Base-by-base conservation (phyloP, 92 coral and sea anemone species). In the Porites rus region DNA sequence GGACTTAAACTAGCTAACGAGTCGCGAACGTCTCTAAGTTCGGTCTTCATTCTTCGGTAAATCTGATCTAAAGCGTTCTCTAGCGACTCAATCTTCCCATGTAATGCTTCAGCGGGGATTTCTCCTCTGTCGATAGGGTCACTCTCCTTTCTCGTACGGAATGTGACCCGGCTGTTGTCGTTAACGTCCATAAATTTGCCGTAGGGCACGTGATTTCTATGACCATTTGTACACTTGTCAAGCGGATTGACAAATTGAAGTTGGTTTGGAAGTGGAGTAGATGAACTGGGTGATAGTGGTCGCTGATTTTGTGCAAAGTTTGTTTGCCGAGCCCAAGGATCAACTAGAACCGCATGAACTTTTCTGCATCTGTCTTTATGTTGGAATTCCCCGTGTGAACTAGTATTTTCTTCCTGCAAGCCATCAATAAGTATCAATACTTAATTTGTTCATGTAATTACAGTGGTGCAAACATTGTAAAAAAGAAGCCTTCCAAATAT, bases 21-120 rank as follows among this genome's bases (percentile, higher is more conserved):
- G 80, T 94, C 98, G 38, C 90, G 87, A 54, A 95, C 92, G 72
- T 92, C 96, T 71, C 96, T 93, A 12, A 97, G 76, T 74, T 97
- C 99, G 18, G 94, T 83, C 77, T 97, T 95, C 69, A 96, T 96
- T 84, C 92, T 95, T 69, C 91, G 83, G 91, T 93, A 92, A 89
- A 97, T 95, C 74, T 94, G 91, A 90, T 97, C 99, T 69, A 97
- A 82, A 71, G 94, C 83, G 50, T 87, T 88, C 88, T 95, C 98
- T 65, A 97, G 73, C 6, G 96, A 86, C 58, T 95, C 94, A 18
- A 97, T 90, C 65, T 93, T 90, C 50, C 88, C 79, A 52, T 97
- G 94, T 3, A 97, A 77, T 43, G 92, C 86, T 22, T 92, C 98
- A 0, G 84, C 80, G 2, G 98, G 80, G 84, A 92, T 88, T 19